Evolutionary conservation across 1,140 invertebrate genomes (phyloP).

Genomic region (Zophobas morio): DNA sequence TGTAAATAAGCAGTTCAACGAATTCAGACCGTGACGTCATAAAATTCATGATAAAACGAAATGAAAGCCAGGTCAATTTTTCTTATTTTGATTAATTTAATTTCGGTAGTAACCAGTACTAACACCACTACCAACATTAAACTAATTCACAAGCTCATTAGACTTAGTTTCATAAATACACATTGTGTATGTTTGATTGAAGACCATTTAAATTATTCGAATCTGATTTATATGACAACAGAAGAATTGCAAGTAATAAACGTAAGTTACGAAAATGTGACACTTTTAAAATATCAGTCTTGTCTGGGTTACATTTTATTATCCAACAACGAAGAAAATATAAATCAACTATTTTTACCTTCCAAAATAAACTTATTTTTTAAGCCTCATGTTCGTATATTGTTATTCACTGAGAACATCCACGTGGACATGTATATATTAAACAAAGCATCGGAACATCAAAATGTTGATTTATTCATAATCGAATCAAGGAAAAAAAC

Average conservation of each 20-base stretch:
- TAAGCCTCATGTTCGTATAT: neutral
- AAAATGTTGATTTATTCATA: constrained; percentile 2
- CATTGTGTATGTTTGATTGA: neutral
- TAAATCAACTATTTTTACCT: neutral
- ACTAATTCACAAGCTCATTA: neutral
- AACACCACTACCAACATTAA: neutral
- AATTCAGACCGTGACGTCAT: too few relatives aligned
- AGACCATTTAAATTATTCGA: neutral
- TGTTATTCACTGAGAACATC: constrained; percentile 4
- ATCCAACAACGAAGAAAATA: neutral
- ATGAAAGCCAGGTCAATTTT: neutral
- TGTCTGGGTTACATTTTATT: constrained; percentile 13
- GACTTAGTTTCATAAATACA: neutral
- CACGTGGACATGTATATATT: neutral
- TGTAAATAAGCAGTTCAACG: too few relatives aligned
- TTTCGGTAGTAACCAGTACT: neutral
- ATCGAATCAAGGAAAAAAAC: neutral
- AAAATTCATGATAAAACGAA: too few relatives aligned
- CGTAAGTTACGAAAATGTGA: neutral
- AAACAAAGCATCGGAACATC: neutral
- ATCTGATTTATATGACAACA: neutral
- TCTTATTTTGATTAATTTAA: neutral
- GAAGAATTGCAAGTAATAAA: neutral
- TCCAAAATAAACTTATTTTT: neutral
- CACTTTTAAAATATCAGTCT: neutral